phyloP scores from a whole-genome alignment of 2,888 invertebrate species.

The Pegoplata infirma region DNA sequence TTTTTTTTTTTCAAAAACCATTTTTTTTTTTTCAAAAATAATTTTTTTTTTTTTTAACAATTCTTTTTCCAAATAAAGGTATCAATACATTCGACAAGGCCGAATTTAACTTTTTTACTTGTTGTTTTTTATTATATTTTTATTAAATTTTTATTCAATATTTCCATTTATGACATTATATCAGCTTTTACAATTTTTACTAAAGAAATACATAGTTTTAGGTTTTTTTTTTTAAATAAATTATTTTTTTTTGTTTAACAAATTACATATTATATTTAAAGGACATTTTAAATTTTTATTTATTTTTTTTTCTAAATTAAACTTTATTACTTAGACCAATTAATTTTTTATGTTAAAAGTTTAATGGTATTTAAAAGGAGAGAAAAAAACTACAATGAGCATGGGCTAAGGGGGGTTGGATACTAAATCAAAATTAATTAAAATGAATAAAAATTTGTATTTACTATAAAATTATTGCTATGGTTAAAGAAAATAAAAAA shows the following conservation, averaged over 20 bases:
- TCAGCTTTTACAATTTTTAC: slow-evolving; percentile 50
- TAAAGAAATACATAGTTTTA: slow-evolving; percentile 55
- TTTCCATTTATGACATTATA: slow-evolving; percentile 57
- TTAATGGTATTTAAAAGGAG: not conserved
- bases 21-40: too few relatives aligned
- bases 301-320: slow-evolving; percentile 35
- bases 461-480: not conserved
- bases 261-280: slow-evolving; percentile 46
- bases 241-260: slow-evolving; percentile 47
- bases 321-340: slow-evolving; percentile 41
- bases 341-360: not conserved
- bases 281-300: slow-evolving; percentile 36
- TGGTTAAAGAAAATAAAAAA: too few relatives aligned
- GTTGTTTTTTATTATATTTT: slow-evolving; percentile 35
- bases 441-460: not conserved
- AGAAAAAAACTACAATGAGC: not conserved
- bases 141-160: slow-evolving; percentile 58
- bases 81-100: too few relatives aligned
- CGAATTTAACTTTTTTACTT: too few relatives aligned
- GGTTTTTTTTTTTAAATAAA: slow-evolving; percentile 40
- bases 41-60: too few relatives aligned
- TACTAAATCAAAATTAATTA: too few relatives aligned
- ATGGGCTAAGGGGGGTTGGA: too few relatives aligned
- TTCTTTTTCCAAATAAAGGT: too few relatives aligned
- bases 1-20: too few relatives aligned